Evolutionary conservation across 2,797 vertebrate species (phyloP), one percentile per base, ranked within the genome.

Genomic region (Lophotriccus pileatus): DNA sequence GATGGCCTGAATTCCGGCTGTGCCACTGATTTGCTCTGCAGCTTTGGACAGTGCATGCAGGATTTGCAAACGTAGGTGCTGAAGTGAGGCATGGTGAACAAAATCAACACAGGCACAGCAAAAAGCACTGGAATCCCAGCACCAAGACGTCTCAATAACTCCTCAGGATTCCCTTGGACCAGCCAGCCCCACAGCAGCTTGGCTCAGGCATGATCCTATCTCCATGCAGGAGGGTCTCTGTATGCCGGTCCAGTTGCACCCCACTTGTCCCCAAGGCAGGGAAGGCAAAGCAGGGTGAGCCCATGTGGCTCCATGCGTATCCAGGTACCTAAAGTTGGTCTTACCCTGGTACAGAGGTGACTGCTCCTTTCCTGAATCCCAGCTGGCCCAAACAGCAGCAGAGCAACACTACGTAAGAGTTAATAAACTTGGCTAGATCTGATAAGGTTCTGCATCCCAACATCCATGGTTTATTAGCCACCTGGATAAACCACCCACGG

Each of bases 401-500:
- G n/a, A 72, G 27, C 37, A 86, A 53, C 10, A 10, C 77, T 10
- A 9, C 1, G 0, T 15, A 60, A 64, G 41, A 53, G 60, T 67
- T 70, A 80, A 68, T 27, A 77, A 36, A 13, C 56, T 91, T 74
- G 87, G 56, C 34, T 78, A 20, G 24, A 43, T 85, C 37, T 30
- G 28, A 90, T 73, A 50, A 75, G 85, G 39, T 47, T 84, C 76
- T 62, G 46, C 53, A 84, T 64, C 53, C 70, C 53, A 50, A 6
- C 46, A 55, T 30, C 34, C 58, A 6, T 12, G 25, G 49, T 39
- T 96, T 80, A 92, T 69, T 89, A 94, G 76, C 39, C 73, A 78
- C 76, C 58, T 93, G 85, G 66, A 76, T 74, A 94, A 94, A 88
- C 53, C 66, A 64, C 79, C 43, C 60, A 75, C 0, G 0, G 44